Conservation (phyloP, 2,113 vertebrate genomes). For the Aphelocoma coerulescens region DNA sequence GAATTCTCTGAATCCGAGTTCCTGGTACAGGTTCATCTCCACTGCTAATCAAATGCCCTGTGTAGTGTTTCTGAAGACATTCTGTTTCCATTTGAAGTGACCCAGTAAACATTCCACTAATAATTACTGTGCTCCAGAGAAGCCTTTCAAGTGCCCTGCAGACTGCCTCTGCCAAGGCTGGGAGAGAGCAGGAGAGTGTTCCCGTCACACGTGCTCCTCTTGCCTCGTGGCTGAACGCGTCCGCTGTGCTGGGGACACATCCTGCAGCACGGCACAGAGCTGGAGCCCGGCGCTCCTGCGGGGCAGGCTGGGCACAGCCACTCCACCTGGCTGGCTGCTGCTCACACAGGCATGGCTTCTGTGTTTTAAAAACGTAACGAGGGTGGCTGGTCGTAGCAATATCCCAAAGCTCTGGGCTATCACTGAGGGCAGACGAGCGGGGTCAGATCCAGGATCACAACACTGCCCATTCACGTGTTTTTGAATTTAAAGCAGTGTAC, state of each 20-base stretch:
- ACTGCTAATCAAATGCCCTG: background rate
- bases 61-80: background rate
- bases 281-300: background rate
- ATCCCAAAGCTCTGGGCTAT: background rate
- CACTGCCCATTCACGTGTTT: background rate
- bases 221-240: rapidly evolving
- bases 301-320: no score
- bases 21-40: background rate
- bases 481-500: background rate
- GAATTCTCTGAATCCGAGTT: background rate
- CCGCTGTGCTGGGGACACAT: rapidly evolving
- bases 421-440: background rate
- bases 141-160: background rate
- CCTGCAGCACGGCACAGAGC: rapidly evolving
- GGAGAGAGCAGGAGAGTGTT: background rate
- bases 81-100: background rate
- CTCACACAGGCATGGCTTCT: rapidly evolving
- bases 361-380: rapidly evolving
- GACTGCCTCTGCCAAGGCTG: rapidly evolving
- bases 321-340: background rate
- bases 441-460: background rate
- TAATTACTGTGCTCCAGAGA: background rate
- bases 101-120: background rate
- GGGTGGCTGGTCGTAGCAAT: background rate
- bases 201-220: background rate